Percentiles rank a stretch among this genome's conserved stretches.
Evolutionary conservation across 2,797 vertebrate genomes (phyloP).

Genomic region (Chlorospingus flavigularis): DNA sequence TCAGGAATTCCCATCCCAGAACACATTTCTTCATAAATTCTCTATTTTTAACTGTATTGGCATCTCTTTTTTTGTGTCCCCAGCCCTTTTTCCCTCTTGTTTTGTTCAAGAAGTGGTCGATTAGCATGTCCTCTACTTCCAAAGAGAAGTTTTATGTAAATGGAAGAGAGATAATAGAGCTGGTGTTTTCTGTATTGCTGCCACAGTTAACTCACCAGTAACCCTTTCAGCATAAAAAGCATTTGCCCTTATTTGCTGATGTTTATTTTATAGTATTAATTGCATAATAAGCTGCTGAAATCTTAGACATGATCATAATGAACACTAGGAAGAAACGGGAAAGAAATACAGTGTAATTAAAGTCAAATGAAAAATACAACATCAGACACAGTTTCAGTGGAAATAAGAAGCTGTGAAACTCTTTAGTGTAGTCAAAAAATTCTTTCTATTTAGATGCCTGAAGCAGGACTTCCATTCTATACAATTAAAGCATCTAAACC

Average conservation of each 20-base stretch:
- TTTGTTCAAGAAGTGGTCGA: background rate
- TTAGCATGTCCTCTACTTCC: background rate
- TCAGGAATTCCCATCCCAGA: background rate
- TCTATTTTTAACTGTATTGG: background rate
- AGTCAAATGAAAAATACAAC: background rate
- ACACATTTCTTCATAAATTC: background rate
- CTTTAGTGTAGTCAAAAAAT: background rate
- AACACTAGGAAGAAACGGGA: background rate
- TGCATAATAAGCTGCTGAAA: background rate
- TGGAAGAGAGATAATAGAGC: background rate
- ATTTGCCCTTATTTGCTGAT: background rate
- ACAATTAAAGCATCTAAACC: background rate
- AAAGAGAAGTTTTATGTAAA: background rate
- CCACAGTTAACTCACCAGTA: background rate
- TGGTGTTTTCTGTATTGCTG: background rate
- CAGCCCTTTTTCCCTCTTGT: background rate
- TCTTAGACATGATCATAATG: background rate
- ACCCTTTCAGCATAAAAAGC: background rate
- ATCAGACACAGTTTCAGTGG: background rate
- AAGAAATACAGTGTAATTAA: background rate
- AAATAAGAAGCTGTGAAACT: slow-evolving; percentile 27
- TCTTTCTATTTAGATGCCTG: background rate
- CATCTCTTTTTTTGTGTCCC: background rate
- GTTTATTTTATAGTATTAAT: background rate
- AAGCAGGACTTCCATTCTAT: background rate